Evolutionary conservation across 2,888 invertebrate genomes (phyloP), one percentile per base, ranked within the genome.

Genomic region (Lepidochrysops patricia): DNA sequence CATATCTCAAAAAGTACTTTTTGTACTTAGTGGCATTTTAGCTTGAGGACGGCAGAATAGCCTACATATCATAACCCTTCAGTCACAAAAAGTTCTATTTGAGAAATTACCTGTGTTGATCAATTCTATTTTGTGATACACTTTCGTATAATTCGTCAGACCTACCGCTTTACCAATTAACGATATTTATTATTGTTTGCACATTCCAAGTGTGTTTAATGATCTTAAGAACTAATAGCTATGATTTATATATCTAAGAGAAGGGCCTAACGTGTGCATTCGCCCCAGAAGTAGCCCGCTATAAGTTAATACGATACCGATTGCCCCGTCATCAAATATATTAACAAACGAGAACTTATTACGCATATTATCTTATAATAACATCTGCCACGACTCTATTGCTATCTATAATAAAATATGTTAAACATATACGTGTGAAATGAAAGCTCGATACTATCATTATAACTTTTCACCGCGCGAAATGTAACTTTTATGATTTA

Each of bases 271-370:
- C 43, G 19, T 19, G 43, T 43, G 43, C 43, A 43, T 19, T 23
- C 43, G 43, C 23, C 43, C 43, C 9, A 9, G 43, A 43, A 19
- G 43, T 43, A 43, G 43, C 43, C 43, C 43, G 19, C 43, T 43
- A 43, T 43, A 43, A 43, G 43, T 23, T 43, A 43, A 43, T 43
- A 43, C 43, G 43, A 12, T 43, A 43, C 43, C 43, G 43, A 43
- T 43, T 43, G 43, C 43, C 43, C 4, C 19, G 43, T 43, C 43
- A 43, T 43, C 43, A 19, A 43, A 43, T 19, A 43, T 19, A 43
- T 43, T 43, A 43, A 43, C 43, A 43, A 43, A 43, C 43, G 19
- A 23, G 1, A 23, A 43, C 19, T 23, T 43, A 43, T 43, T 43
- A 43, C 43, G 43, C 43, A 19, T 43, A 43, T n/a, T n/a, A n/a